These are phyloP conservation scores for Smithornis capensis DNA, from an alignment of 2,113 vertebrate species.

Conservation along the genomic window DNA sequence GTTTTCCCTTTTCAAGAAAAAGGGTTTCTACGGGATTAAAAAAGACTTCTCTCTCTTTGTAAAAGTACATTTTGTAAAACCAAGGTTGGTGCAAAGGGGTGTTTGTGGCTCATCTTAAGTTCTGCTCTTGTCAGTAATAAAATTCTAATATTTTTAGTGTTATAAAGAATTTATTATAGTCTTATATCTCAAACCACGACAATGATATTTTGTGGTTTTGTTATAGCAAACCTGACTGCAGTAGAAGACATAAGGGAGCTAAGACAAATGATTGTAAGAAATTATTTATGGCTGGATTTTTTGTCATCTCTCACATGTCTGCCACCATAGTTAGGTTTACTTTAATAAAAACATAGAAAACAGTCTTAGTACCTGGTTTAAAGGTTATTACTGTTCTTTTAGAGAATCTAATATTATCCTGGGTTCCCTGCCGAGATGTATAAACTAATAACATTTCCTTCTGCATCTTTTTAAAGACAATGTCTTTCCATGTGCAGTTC, in stretches of 20 bases:
- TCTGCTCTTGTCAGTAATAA: too few species aligned
- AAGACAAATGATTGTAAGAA: background rate
- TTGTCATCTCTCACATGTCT: background rate
- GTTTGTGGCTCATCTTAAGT: too few species aligned
- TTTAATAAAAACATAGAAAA: background rate
- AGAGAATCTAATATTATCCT: background rate
- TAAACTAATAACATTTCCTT: background rate
- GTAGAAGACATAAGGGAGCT: background rate
- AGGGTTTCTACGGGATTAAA: too few species aligned
- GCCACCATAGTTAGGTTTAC: background rate
- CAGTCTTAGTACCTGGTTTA: background rate
- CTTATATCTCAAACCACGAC: too few species aligned
- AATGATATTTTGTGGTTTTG: background rate
- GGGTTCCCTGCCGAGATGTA: background rate
- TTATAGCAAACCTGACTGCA: background rate
- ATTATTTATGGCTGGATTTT: conserved; percentile 16
- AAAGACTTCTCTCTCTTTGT: too few species aligned
- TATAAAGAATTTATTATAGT: too few species aligned
- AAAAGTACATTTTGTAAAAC: too few species aligned
- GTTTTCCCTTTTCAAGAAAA: too few species aligned
- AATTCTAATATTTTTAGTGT: too few species aligned
- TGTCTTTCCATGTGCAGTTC: background rate
- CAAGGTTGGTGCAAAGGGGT: too few species aligned
- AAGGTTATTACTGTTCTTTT: background rate
- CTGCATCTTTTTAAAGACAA: background rate